Percentiles rank a stretch among this genome's conserved stretches.
Evolutionary conservation across 1,140 invertebrate species (phyloP).

Genomic region (Stegodyphus dumicola): DNA sequence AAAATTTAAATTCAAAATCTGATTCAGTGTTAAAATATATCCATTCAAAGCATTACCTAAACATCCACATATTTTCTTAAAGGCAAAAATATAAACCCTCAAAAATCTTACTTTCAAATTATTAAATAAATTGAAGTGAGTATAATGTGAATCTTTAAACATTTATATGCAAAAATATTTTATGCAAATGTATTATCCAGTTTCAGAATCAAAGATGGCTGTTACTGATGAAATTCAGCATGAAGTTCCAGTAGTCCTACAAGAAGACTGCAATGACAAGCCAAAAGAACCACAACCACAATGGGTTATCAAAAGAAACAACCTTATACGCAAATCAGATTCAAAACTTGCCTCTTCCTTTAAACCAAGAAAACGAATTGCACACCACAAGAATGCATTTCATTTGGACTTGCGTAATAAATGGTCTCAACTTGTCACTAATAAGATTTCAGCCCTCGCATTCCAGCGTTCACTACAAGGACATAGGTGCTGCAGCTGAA

Average conservation of each 20-base stretch:
- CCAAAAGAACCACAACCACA: not conserved
- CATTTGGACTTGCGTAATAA: conserved; percentile 53
- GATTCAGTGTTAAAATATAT: too few relatives aligned
- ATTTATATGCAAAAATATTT: too few relatives aligned
- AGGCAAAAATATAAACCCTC: too few relatives aligned
- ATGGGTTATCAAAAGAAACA: conserved; percentile 37
- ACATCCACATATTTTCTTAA: too few relatives aligned
- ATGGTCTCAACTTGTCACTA: conserved; percentile 44
- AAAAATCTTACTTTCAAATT: too few relatives aligned
- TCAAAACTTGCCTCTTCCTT: not conserved
- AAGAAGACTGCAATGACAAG: not conserved
- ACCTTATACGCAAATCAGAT: conserved; percentile 28
- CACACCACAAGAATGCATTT: conserved; percentile 41
- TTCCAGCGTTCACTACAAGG: conserved; percentile 31
- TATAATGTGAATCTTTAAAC: too few relatives aligned
- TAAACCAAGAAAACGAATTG: conserved; percentile 11
- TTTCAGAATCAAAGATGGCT: not conserved
- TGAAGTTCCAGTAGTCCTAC: not conserved
- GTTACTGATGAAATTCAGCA: not conserved
- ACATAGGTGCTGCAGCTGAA: conserved; percentile 31
- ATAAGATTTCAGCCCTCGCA: conserved; percentile 52
- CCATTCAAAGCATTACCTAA: too few relatives aligned
- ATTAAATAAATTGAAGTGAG: too few relatives aligned
- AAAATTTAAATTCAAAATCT: too few relatives aligned
- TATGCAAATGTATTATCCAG: too few relatives aligned